These are phyloP conservation scores for Eremobia ochroleuca DNA, from an alignment of 2,888 invertebrate genomes.

Conservation along the genomic window DNA sequence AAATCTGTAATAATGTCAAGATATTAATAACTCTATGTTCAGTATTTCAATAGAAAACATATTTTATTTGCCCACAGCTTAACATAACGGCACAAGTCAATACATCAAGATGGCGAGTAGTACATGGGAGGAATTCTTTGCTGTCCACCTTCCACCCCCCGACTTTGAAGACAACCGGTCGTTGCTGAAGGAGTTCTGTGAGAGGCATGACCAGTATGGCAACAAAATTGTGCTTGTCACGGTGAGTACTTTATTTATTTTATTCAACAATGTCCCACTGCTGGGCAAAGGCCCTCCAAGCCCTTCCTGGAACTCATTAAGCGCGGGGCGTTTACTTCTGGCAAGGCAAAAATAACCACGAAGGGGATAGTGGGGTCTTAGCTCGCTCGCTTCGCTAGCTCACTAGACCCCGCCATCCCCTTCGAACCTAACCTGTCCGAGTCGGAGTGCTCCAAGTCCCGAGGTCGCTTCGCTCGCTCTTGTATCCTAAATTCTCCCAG, in stretches of 20 bases:
- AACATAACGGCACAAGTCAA: constrained; percentile 8
- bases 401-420: too few relatives aligned
- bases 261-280: background rate
- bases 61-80: constrained; percentile 32
- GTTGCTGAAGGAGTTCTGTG: constrained; percentile 94
- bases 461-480: too few relatives aligned
- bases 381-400: too few relatives aligned
- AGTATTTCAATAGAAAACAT: background rate
- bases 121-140: constrained; percentile 96
- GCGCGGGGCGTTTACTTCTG: too few relatives aligned
- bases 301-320: background rate
- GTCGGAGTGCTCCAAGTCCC: too few relatives aligned
- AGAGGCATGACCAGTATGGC: constrained; percentile 92
- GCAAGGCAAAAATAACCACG: too few relatives aligned
- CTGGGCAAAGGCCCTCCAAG: background rate
- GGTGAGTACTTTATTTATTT: constrained; percentile 87
- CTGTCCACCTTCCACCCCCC: constrained; percentile 94
- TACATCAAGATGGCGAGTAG: constrained; percentile 77
- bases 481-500: too few relatives aligned
- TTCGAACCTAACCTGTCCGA: too few relatives aligned
- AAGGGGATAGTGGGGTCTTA: too few relatives aligned
- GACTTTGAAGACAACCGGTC: constrained; percentile 94
- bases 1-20: background rate
- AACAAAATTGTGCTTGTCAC: constrained; percentile 95
- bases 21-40: background rate